Conservation (phyloP, 2,113 vertebrate species). For the Phrynosoma blainvillii region DNA sequence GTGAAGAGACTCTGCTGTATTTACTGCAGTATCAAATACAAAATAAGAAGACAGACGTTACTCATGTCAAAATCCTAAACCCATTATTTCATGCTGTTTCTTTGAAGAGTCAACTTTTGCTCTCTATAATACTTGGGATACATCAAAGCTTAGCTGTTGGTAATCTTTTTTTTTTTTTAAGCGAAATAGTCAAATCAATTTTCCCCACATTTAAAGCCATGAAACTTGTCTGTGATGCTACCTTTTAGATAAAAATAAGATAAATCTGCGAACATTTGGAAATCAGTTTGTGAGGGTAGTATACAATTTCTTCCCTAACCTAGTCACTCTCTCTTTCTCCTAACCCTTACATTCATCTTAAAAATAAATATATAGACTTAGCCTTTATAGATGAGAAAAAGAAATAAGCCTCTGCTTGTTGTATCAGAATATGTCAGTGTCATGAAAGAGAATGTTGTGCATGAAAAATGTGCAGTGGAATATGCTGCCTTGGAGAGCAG, state of each 20-base stretch:
- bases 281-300: no score
- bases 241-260: not conserved
- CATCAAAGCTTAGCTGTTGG: not conserved
- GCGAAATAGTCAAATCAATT: not conserved
- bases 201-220: not conserved
- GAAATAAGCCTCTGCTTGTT: no score
- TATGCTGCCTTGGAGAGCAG: no score
- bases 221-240: not conserved
- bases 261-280: not conserved
- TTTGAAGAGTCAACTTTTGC: not conserved
- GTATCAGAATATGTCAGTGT: no score
- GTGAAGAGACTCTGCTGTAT: constrained; percentile 6
- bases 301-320: no score
- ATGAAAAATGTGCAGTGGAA: no score
- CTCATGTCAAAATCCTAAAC: constrained; percentile 37
- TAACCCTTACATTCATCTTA: no score
- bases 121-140: not conserved
- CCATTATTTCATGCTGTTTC: not conserved
- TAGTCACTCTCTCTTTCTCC: no score
- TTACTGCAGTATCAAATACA: constrained; percentile 44
- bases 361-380: no score
- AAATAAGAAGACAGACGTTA: constrained; percentile 30
- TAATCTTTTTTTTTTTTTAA: no score
- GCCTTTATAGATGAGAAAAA: no score
- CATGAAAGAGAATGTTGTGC: no score